Evolutionary conservation across 2,113 vertebrate species (phyloP), one percentile per base, ranked within the genome.

Genomic region (Eptesicus fuscus): DNA sequence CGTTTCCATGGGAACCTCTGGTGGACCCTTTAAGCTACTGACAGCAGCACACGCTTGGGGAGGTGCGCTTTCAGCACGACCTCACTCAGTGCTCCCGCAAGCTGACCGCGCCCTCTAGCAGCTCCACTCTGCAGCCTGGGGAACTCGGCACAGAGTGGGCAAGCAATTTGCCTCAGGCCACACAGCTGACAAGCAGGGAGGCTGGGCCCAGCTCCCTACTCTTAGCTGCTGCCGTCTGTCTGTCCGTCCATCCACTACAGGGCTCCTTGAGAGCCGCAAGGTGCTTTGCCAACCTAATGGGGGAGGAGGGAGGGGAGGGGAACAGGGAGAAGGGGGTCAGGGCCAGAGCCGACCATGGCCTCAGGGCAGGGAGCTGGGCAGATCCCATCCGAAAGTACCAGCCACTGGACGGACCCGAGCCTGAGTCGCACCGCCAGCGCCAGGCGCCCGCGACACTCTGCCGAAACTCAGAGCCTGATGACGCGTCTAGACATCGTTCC

Each of bases 51-150:
- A 4, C 7, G 23, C 63, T 30, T 2, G 28, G 3, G 0, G 87
- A 65, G 44, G 37, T 17, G n/a, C 25, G 2, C 53, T 51, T 30
- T 10, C 3, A n/a, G 14, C 80, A 11, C 3, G 3, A 4, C 22
- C 51, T 40, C 61, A 49, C 71, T n/a, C 2, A 12, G 1, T 5
- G 30, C 23, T 9, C 59, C 79, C 77, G 32, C 70, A 14, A 61
- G 22, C 51, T 30, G 1, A 9, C 56, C 3, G 0, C 13, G 8
- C 0, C 82, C 30, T 30, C 9, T 1, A 28, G 10, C 23, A 18
- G 1, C 61, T 35, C 44, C 53, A 22, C 20, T 22, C 25, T 14
- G 25, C 16, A 59, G 44, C n/a, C 17, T 0, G 23, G 83, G 32
- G 32, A 22, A 7, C n/a, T 13, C 22, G 35, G 37, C 53, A n/a